phyloP scores from a whole-genome alignment of 2,888 invertebrate genomes.

The Cerastis rubricosa region DNA sequence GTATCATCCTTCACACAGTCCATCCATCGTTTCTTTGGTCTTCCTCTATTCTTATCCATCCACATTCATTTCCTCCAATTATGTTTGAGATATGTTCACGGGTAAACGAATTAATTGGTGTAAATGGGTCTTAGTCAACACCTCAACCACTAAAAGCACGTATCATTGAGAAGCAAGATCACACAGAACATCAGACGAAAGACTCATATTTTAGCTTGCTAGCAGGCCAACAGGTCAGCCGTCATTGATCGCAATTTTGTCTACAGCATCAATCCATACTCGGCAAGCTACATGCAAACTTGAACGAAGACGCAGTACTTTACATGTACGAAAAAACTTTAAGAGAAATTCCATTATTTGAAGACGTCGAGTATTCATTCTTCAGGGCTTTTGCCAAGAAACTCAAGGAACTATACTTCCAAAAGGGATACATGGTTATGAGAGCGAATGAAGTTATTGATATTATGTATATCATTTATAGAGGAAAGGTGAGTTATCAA shows the following conservation, averaged over 20 bases:
- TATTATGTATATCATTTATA: constrained; percentile 86
- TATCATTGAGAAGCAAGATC: neutral
- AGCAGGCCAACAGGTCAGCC: neutral
- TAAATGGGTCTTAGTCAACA: too few relatives aligned
- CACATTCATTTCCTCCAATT: too few relatives aligned
- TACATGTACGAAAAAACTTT: constrained; percentile 90
- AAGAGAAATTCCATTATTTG: constrained; percentile 89
- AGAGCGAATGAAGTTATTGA: constrained; percentile 85
- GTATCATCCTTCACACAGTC: too few relatives aligned
- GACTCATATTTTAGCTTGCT: neutral
- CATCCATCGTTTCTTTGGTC: too few relatives aligned
- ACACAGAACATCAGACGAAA: neutral
- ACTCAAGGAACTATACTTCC: constrained; percentile 84
- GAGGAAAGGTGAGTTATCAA: constrained; percentile 82
- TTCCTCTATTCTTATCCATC: too few relatives aligned
- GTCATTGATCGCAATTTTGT: neutral
- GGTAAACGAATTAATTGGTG: neutral
- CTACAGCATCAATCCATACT: constrained; percentile 86
- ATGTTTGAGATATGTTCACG: neutral
- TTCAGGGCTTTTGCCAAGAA: constrained; percentile 89
- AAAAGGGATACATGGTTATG: constrained; percentile 87
- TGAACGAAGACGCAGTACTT: constrained; percentile 89
- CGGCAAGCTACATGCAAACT: constrained; percentile 88
- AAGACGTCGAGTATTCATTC: constrained; percentile 88
- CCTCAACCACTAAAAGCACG: neutral